A percentile compares a stretch with the other conserved stretches of the same genome.
These are phyloP conservation scores for Pomatorhinus ruficollis DNA, from an alignment of 2,113 vertebrate species.

Conservation along the genomic window DNA sequence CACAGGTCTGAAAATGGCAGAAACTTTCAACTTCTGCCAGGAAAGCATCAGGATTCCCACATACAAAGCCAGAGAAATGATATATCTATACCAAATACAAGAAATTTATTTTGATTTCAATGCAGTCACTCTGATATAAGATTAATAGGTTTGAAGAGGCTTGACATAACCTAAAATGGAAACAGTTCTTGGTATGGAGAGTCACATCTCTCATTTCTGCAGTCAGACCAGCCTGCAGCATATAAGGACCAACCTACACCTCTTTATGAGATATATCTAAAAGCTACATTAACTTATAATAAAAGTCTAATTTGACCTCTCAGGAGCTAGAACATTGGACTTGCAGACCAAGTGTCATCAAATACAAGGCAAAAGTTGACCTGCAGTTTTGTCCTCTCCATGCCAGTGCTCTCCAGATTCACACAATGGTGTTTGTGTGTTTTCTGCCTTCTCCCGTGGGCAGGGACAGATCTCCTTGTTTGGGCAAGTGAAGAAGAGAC, in stretches of 20 bases:
- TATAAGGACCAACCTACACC: neutral
- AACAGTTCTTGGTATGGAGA: neutral
- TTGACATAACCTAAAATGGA: neutral
- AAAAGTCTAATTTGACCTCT: neutral
- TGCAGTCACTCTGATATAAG: neutral
- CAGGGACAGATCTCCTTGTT: neutral
- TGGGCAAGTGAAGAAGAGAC: neutral
- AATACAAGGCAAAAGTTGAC: neutral
- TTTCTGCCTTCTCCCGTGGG: neutral
- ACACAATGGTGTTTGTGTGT: neutral
- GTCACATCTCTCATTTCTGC: neutral
- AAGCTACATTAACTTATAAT: neutral
- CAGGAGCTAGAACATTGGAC: neutral
- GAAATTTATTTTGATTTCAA: neutral
- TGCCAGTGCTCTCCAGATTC: neutral
- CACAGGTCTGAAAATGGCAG: conserved; percentile 11
- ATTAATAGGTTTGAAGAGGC: neutral
- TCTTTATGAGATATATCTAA: neutral
- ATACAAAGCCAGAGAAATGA: neutral
- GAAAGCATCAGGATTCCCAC: conserved; percentile 2
- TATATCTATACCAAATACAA: neutral
- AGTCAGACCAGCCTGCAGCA: neutral
- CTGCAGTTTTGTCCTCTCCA: neutral
- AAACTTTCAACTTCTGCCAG: conserved; percentile 56
- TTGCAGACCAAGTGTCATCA: neutral